These are phyloP conservation scores for Ophion ventricosus DNA, from an alignment of 2,888 invertebrate genomes.

Conservation along the genomic window DNA sequence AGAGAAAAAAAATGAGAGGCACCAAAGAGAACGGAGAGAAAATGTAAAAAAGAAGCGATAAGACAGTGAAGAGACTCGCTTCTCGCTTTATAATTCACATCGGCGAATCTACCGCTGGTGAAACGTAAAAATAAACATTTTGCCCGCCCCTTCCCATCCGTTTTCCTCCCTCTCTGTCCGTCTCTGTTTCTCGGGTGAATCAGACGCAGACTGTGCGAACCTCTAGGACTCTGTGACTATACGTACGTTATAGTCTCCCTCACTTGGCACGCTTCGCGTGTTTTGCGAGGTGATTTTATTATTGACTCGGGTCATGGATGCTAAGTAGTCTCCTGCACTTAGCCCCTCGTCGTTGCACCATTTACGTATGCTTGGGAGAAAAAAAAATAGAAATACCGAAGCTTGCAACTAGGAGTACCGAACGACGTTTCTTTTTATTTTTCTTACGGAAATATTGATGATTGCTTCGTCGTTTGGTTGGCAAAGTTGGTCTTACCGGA, in stretches of 20 bases:
- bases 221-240: constrained; percentile 1
- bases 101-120: constrained; percentile 22
- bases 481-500: too few relatives aligned
- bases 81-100: constrained; percentile 38
- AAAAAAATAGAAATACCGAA: not conserved
- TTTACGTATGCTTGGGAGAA: not conserved
- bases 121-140: constrained; percentile 57
- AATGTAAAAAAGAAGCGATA: not conserved
- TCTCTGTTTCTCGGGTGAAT: constrained; percentile 44
- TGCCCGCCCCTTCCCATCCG: not conserved
- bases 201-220: constrained; percentile 21
- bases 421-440: not conserved
- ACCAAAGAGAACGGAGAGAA: not conserved
- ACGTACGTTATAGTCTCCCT: constrained; percentile 45
- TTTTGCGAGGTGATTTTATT: constrained; percentile 72
- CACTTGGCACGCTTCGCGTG: constrained; percentile 72
- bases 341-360: constrained; percentile 25
- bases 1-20: not conserved
- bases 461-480: not conserved
- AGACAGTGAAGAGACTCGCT: constrained; percentile 1
- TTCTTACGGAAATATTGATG: not conserved
- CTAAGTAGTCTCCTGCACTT: constrained; percentile 57
- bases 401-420: not conserved
- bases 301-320: constrained; percentile 76
- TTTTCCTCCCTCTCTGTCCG: constrained; percentile 1